Percentiles rank a stretch among this genome's conserved stretches.
Evolutionary conservation across 2,113 vertebrate species (phyloP).

Genomic region (Axis porcinus): DNA sequence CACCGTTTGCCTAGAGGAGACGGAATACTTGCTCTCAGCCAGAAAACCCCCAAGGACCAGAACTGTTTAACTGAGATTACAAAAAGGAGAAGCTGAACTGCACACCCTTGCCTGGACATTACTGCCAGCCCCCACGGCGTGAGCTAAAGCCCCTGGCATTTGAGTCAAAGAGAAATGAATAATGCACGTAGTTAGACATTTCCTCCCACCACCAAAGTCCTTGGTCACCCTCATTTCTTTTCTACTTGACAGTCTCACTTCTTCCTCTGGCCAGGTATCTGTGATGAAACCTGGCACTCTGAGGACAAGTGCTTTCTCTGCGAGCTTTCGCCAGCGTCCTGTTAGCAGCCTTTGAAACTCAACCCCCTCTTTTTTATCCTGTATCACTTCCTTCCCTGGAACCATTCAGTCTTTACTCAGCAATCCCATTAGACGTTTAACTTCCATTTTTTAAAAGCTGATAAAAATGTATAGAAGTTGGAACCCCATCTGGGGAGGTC

Average conservation of each 20-base stretch:
- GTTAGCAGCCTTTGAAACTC: conserved; percentile 79
- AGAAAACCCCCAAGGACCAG: not conserved
- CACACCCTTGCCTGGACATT: rapidly evolving
- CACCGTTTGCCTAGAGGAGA: not conserved
- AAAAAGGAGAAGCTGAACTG: not conserved
- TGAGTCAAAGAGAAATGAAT: not conserved
- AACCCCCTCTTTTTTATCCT: conserved; percentile 78
- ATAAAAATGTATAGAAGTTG: conserved; percentile 79
- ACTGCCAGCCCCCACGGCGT: not conserved
- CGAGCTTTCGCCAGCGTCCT: conserved; percentile 63
- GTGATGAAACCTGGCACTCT: conserved; percentile 63
- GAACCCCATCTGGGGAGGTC: conserved; percentile 72
- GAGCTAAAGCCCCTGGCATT: not conserved
- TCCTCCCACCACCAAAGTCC: not conserved
- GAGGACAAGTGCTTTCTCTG: conserved; percentile 65
- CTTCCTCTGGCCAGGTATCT: conserved; percentile 50
- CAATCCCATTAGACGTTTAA: conserved; percentile 76
- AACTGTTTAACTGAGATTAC: not conserved
- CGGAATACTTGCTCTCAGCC: not conserved
- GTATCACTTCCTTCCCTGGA: conserved; percentile 77
- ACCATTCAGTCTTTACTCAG: conserved; percentile 67
- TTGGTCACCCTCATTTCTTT: not conserved
- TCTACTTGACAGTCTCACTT: not conserved
- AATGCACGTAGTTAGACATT: not conserved
- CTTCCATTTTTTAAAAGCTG: conserved; percentile 68